A percentile compares a stretch with the other conserved stretches of the same genome.
Evolutionary conservation across 2,888 invertebrate species (phyloP).

Genomic region (Stratiomys singularior): DNA sequence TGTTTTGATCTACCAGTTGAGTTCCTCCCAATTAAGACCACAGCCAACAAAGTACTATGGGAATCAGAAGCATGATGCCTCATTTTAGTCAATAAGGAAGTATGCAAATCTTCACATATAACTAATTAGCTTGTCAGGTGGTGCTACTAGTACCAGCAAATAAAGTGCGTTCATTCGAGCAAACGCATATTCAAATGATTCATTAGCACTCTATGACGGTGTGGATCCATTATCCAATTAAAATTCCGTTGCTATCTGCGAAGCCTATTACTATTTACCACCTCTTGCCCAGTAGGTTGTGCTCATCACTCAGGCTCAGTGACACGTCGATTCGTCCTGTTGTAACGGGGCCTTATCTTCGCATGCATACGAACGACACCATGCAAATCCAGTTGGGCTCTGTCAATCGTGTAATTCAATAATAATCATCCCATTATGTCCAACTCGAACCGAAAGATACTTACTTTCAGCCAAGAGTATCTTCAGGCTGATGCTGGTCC

Average conservation of each 20-base stretch:
- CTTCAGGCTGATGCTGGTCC: background rate
- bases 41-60: no score
- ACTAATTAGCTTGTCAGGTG: no score
- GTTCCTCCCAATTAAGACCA: no score
- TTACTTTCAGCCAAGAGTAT: background rate
- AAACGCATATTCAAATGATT: background rate
- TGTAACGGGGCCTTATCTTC: background rate
- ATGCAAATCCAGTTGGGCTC: background rate
- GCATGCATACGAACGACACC: no score
- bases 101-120: no score
- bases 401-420: conserved; percentile 23
- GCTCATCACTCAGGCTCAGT: background rate
- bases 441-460: background rate
- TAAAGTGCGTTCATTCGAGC: no score
- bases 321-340: background rate
- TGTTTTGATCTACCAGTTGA: no score
- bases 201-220: background rate
- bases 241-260: background rate
- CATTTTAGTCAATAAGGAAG: no score
- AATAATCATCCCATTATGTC: conserved; percentile 36
- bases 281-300: background rate
- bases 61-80: no score
- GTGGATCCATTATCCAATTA: background rate
- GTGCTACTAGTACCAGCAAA: no score
- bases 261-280: background rate